These are phyloP conservation scores for Lophotis ruficrista DNA, from an alignment of 2,113 vertebrate species.

Conservation along the genomic window DNA sequence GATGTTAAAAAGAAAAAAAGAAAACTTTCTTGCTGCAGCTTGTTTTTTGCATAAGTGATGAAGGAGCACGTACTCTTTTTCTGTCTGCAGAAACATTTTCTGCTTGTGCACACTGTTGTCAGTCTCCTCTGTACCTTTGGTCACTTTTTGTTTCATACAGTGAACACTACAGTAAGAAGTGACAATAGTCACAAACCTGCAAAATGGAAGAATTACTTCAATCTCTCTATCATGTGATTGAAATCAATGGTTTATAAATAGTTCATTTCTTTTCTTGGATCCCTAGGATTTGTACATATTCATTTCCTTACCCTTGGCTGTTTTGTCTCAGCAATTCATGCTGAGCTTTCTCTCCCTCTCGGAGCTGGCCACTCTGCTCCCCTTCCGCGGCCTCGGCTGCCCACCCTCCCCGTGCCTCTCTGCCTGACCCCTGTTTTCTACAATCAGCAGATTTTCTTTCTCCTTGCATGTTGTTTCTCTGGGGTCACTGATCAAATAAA, in stretches of 20 bases:
- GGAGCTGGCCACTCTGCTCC: accelerated
- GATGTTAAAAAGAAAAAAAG: not conserved
- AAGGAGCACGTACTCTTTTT: not conserved
- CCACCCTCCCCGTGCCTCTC: accelerated
- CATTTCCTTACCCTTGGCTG: not conserved
- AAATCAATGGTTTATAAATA: not conserved
- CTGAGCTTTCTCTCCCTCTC: not conserved
- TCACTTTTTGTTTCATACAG: not conserved
- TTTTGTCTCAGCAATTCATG: not conserved
- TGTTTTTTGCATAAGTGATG: too few species aligned
- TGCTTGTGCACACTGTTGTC: not conserved
- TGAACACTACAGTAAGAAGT: not conserved
- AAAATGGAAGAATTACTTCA: not conserved
- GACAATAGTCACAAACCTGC: not conserved
- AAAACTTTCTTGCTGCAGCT: not conserved
- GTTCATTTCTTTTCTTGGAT: not conserved
- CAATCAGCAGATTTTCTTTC: conserved; percentile 19
- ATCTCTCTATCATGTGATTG: not conserved
- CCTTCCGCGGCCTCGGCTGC: accelerated
- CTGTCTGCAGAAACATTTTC: not conserved
- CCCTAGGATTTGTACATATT: not conserved
- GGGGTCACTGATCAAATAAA: conserved; percentile 40
- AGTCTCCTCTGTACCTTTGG: not conserved
- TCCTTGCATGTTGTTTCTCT: not conserved
- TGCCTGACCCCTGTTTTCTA: not conserved